Evolutionary conservation across 2,797 vertebrate genomes (phyloP), one percentile per base, ranked within the genome.

Genomic region (Lithobates sylvaticus): DNA sequence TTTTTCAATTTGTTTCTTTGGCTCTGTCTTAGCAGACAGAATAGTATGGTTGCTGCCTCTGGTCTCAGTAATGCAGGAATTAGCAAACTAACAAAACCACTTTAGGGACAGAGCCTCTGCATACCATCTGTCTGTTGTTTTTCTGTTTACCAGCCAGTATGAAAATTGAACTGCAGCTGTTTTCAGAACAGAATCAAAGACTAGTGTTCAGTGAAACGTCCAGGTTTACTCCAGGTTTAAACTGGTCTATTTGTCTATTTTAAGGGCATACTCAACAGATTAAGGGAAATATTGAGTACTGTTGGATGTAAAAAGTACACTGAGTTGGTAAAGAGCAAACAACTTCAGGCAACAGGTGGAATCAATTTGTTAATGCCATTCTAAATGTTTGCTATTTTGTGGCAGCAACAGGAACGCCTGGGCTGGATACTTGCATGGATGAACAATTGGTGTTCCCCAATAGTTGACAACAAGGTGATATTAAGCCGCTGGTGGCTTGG

Each of bases 111-210:
- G 80, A 85, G 18, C 18, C 58, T 0, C 3, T 34, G 78, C 88
- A 50, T 88, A 23, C 32, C 3, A 88, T 90, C 88, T 79, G 81
- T 15, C 84, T 68, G 10, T 0, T 50, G 78, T 76, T 73, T 83
- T 82, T 82, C 90, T 88, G 73, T 81, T 87, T 88, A 65, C n/a
- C 69, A 88, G 73, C 50, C 76, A 74, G 74, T 76, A 47, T 9
- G 86, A 83, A 36, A 23, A 81, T 86, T 71, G 36, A 27, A 44
- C 16, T 88, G 27, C 0, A 86, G 44, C 84, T 85, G 34, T 44
- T 89, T 86, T 83, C 50, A 18, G 81, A 74, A 83, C 68, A 76
- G 6, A 65, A 79, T 58, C 50, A 69, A 78, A 64, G 39, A 61
- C 54, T 61, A 61, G 21, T 27, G n/a, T 64, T 10, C 13, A 67